Base-by-base conservation (phyloP, 1,140 invertebrate genomes). In the Euschistus heros region DNA sequence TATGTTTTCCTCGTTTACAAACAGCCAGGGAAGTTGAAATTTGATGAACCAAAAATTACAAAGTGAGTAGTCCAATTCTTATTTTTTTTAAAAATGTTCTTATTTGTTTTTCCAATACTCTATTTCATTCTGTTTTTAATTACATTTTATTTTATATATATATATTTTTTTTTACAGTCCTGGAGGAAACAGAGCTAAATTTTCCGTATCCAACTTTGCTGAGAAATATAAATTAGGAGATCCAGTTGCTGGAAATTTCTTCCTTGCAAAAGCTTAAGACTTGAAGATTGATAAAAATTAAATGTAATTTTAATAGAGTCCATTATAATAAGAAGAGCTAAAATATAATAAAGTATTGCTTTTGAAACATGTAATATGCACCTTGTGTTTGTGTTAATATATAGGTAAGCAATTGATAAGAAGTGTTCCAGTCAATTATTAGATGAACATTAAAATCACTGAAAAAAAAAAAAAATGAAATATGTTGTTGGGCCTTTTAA, bases 1-100 rank as follows among this genome's bases (percentile, higher is more conserved):
- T 97, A 97, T 74, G 85, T 97, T 0, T 93, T 91, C 69, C 72
- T 96, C 24, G 73, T 94, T 0, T 97, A 87, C 75, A 88, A 92
- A 72, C 94, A 97, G 73, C 79, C 81, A 0, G 81, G 79, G 4
- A 86, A 86, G 72, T 68, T 91, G 0, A 77, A 71, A 4, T 89
- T 88, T 69, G 78, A 84, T 66, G 90, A 92, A 70, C 79, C 81
- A 60, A 80, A 77, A 63, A 70, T 86, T 6, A 78, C 82, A 18
- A 85, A 47, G 46, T n/a, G 46, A 47, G 46, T 15, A 47, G 7
- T 47, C 14, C 18, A n/a, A 4, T 47, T 15, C 18, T 6, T 47
- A 47, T 20, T 20, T 47, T n/a, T 30, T 30, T 30, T 5, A 30
- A 30, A 30, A 30, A 30, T 30, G 3, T 8, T 3, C 30, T 30